Percentiles rank a stretch among this genome's conserved stretches.
Conservation (phyloP, 2,113 vertebrate genomes). For the Sialia sialis region DNA sequence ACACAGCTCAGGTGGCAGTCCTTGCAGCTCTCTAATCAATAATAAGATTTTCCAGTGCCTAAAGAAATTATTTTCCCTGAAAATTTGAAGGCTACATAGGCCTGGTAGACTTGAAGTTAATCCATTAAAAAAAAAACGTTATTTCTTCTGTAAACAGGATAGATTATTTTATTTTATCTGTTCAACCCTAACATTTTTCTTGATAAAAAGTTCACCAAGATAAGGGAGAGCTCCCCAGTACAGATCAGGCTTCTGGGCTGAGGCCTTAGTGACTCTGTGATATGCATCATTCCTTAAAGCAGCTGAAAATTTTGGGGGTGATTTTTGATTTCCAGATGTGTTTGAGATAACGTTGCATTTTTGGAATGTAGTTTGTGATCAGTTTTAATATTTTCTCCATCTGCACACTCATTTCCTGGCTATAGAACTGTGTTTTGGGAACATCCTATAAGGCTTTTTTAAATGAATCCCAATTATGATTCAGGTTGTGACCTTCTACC, state of each 20-base stretch:
- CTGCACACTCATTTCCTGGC: not conserved
- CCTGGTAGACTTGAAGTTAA: not conserved
- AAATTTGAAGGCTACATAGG: not conserved
- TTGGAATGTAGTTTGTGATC: not conserved
- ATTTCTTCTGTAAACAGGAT: not conserved
- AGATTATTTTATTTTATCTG: not conserved
- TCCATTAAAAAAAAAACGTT: not conserved
- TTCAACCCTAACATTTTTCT: not conserved
- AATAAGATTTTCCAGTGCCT: not conserved
- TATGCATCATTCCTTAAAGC: not conserved
- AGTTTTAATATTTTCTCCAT: not conserved
- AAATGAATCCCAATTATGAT: not conserved
- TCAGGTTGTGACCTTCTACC: not conserved
- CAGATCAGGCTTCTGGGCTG: not conserved
- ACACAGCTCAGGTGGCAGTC: not conserved
- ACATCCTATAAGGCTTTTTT: not conserved
- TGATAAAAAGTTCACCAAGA: not conserved
- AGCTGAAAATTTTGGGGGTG: not conserved
- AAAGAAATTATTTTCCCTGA: not conserved
- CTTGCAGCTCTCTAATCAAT: not conserved
- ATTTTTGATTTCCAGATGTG: fast-evolving
- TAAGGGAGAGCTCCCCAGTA: not conserved
- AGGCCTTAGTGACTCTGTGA: not conserved
- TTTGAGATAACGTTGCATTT: not conserved
- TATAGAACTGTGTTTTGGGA: not conserved